Conservation (phyloP, 2,113 vertebrate species). For the Eublepharis macularius region DNA sequence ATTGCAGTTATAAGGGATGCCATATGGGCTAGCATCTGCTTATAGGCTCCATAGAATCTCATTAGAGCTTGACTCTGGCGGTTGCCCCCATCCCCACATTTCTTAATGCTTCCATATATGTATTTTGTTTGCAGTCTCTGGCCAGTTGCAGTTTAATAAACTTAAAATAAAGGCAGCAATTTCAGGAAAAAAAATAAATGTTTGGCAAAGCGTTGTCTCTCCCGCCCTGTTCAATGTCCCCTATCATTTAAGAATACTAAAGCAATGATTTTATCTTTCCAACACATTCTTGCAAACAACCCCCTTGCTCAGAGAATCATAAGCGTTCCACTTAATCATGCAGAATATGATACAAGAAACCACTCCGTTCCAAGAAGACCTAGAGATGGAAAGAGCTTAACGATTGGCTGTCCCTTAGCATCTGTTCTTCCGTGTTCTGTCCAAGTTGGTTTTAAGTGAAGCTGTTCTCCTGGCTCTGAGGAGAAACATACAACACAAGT, state of each 20-base stretch:
- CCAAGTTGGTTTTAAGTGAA: neutral
- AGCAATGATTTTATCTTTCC: constrained; percentile 2
- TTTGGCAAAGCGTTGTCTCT: constrained; percentile 25
- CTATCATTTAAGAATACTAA: neutral
- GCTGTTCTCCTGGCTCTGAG: accelerated
- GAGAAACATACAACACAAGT: neutral
- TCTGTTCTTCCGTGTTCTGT: neutral
- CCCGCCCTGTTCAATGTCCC: neutral
- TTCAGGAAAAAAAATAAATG: constrained; percentile 20
- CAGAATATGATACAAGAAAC: neutral
- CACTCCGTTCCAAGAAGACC: neutral
- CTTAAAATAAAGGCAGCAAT: neutral
- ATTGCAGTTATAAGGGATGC: constrained; percentile 41
- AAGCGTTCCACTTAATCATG: neutral
- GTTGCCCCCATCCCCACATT: constrained; percentile 9
- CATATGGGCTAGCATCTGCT: constrained; percentile 41
- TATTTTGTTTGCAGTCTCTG: constrained; percentile 34
- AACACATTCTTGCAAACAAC: neutral
- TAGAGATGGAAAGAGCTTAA: neutral
- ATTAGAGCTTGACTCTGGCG: constrained; percentile 19
- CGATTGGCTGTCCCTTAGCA: neutral
- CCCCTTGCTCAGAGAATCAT: neutral
- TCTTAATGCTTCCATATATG: neutral
- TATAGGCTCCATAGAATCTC: constrained; percentile 10
- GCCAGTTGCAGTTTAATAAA: constrained; percentile 27